A percentile compares a stretch with the other conserved stretches of the same genome.
Conservation (phyloP, 1,140 invertebrate genomes). For the Thereuonema tuberculata region DNA sequence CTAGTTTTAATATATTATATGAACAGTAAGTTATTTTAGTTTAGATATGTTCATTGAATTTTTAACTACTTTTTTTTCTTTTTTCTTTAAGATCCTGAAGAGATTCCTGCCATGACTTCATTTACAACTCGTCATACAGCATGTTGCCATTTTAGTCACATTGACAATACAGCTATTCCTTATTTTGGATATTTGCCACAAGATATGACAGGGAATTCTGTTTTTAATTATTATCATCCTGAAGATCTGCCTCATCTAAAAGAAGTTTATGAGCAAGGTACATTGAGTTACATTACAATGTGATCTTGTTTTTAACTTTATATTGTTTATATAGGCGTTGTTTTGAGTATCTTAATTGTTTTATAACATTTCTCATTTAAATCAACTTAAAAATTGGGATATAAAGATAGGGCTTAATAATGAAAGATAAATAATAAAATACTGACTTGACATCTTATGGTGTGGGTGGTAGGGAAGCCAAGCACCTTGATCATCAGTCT, state of each 20-base stretch:
- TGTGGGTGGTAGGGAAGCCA: too few relatives aligned
- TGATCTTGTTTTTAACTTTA: slow-evolving; percentile 5
- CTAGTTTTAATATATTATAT: too few relatives aligned
- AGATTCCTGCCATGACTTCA: slow-evolving; percentile 27
- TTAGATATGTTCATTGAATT: too few relatives aligned
- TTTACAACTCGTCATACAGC: slow-evolving; percentile 66
- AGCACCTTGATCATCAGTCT: too few relatives aligned
- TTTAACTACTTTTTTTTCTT: not conserved
- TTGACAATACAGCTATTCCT: slow-evolving; percentile 59
- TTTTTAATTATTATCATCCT: slow-evolving; percentile 77
- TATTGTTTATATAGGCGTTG: not conserved
- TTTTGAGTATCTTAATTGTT: too few relatives aligned
- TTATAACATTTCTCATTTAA: too few relatives aligned
- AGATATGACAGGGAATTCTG: slow-evolving; percentile 62
- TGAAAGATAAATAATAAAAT: too few relatives aligned
- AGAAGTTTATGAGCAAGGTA: slow-evolving; percentile 68
- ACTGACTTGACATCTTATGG: too few relatives aligned
- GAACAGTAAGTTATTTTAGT: too few relatives aligned
- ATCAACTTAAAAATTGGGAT: too few relatives aligned
- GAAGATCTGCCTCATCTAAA: slow-evolving; percentile 64
- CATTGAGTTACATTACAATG: too few relatives aligned
- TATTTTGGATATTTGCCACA: slow-evolving; percentile 78
- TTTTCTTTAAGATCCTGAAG: slow-evolving; percentile 16
- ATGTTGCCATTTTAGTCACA: slow-evolving; percentile 53
- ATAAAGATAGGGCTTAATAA: too few relatives aligned